Percentiles rank a stretch among this genome's conserved stretches.
Conservation (phyloP, 2,113 vertebrate species). For the Gallinago media region DNA sequence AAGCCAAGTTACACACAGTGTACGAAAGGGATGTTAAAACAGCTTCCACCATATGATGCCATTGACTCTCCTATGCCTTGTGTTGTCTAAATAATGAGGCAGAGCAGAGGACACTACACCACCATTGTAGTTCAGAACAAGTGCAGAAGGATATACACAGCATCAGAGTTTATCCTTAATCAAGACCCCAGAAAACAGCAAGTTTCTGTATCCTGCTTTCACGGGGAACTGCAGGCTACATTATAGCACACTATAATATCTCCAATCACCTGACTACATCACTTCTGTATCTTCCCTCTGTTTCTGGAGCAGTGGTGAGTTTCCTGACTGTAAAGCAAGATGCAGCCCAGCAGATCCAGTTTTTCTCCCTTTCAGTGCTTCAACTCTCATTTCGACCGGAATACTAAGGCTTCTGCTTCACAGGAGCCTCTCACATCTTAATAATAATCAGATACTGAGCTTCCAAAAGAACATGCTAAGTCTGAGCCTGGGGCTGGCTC, state of each 20-base stretch:
- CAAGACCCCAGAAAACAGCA: neutral
- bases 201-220: neutral
- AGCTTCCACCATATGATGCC: neutral
- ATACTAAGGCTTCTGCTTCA: conserved; percentile 46
- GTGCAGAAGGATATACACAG: neutral
- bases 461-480: conserved; percentile 39
- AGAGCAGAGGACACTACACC: neutral
- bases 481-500: conserved; percentile 60
- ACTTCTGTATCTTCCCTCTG: neutral
- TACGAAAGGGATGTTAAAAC: neutral
- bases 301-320: neutral
- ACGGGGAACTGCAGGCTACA: neutral
- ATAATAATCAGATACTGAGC: conserved; percentile 58
- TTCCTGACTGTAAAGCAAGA: neutral
- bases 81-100: neutral
- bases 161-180: neutral
- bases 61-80: neutral
- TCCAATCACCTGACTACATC: neutral
- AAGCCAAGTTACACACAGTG: neutral
- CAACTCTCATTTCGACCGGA: neutral
- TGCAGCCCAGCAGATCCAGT: neutral
- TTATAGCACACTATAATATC: neutral
- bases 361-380: conserved; percentile 13
- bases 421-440: conserved; percentile 49
- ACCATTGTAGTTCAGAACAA: neutral